Conservation (phyloP, 2,888 invertebrate species). For the Punctoribates punctum region DNA sequence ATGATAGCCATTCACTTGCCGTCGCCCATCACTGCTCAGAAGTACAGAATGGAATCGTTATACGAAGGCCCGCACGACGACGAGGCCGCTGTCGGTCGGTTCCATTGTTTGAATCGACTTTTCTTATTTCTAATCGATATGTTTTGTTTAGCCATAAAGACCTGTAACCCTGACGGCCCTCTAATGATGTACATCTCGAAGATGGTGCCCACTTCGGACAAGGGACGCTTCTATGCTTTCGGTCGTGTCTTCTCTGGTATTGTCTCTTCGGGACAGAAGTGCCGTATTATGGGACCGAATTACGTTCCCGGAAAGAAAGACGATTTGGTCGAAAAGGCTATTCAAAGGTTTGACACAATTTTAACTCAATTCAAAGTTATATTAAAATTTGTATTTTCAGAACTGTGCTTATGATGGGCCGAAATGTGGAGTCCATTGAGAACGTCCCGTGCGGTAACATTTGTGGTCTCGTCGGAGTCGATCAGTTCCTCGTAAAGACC, state of each 20-base stretch:
- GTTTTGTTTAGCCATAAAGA: conserved; percentile 60
- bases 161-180: conserved; percentile 92
- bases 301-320: conserved; percentile 97
- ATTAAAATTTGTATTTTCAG: conserved; percentile 54
- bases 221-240: conserved; percentile 99
- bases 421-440: conserved; percentile 98
- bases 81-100: conserved; percentile 69
- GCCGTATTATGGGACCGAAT: conserved; percentile 99
- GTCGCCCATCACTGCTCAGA: conserved; percentile 97
- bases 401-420: conserved; percentile 99
- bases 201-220: conserved; percentile 99
- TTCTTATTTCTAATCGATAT: conserved; percentile 54
- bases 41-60: conserved; percentile 98
- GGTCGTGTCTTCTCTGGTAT: conserved; percentile 99
- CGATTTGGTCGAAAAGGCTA: conserved; percentile 97
- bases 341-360: conserved; percentile 65
- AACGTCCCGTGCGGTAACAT: conserved; percentile 99
- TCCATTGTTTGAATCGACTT: background rate
- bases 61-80: conserved; percentile 98
- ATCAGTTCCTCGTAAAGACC: conserved; percentile 98
- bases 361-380: background rate
- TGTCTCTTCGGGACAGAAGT: conserved; percentile 82
- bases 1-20: conserved; percentile 99
- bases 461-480: conserved; percentile 98
- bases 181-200: conserved; percentile 99